Evolutionary conservation across 2,888 invertebrate genomes (phyloP), one percentile per base, ranked within the genome.

Genomic region (Diabrotica balteata): DNA sequence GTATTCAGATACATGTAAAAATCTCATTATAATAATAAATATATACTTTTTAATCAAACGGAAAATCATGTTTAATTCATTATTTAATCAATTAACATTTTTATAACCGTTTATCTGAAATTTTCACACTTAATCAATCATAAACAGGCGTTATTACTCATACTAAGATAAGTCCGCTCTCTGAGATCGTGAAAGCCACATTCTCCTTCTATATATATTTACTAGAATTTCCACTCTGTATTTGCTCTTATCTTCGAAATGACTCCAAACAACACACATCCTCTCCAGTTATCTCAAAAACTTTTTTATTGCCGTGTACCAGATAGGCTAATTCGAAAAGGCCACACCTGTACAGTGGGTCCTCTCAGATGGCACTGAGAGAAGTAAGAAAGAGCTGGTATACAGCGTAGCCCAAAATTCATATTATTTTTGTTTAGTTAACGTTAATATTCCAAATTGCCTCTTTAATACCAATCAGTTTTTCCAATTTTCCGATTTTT

Each of bases 291-390:
- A 67, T 67, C 63, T 67, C 58, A 54, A 63, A 53, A 63, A 67
- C 64, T 63, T 63, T 67, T 63, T 67, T 67, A 67, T 67, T 63
- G 63, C 59, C 67, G 17, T 67, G 67, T 67, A 57, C 46, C 52
- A 62, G 67, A 67, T 67, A 67, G 63, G 67, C 59, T 67, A 67
- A 67, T 63, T 63, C 51, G 46, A 59, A 45, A 52, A 63, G 67
- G 63, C 67, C 67, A 67, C 67, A 67, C 67, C 67, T 67, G 63
- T 59, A 63, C 54, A 63, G 47, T 55, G 46, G 64, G n/a, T 45
- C 58, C 42, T 49, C 57, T 50, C 46, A 17, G 45, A 61, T 9
- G 7, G 61, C 45, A 60, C 49, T 42, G 22, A 44, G n/a, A n/a
- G 47, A 47, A 50, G 17, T 57, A 45, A 57, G 45, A 7, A 11